Percentiles rank a stretch among this genome's conserved stretches.
These are phyloP conservation scores for Triplophysa yarkandensis DNA, from an alignment of 2,797 vertebrate genomes.

Conservation along the genomic window DNA sequence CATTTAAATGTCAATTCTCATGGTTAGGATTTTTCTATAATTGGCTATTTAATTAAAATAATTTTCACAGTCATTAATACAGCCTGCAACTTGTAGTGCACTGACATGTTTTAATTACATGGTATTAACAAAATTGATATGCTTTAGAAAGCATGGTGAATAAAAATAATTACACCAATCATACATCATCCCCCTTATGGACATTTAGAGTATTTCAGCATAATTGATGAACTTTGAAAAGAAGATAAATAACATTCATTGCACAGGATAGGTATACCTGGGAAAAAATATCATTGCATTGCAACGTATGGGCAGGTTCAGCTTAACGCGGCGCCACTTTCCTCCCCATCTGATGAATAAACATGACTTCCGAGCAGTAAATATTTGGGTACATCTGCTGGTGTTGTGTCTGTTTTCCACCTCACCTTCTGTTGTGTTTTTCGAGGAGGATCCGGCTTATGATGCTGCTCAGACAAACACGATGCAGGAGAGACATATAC, in stretches of 20 bases:
- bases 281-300: slow-evolving; percentile 72
- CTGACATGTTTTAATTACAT: slow-evolving; percentile 99
- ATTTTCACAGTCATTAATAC: slow-evolving; percentile 99
- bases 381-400: slow-evolving; percentile 58
- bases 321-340: slow-evolving; percentile 44
- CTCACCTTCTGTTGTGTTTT: slow-evolving; percentile 64
- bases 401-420: slow-evolving; percentile 73
- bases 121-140: slow-evolving; percentile 99
- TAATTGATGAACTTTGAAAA: slow-evolving; percentile 83
- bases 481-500: slow-evolving; percentile 55
- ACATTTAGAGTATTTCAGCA: slow-evolving; percentile 86
- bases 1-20: slow-evolving; percentile 99
- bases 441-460: slow-evolving; percentile 37
- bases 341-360: slow-evolving; percentile 72
- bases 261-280: slow-evolving; percentile 76
- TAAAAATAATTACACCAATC: slow-evolving; percentile 99
- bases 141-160: slow-evolving; percentile 99
- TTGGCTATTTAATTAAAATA: slow-evolving; percentile 99
- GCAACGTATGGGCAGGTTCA: slow-evolving; percentile 70
- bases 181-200: slow-evolving; percentile 97
- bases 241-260: slow-evolving; percentile 86
- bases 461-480: slow-evolving; percentile 47
- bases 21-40: slow-evolving; percentile 99
- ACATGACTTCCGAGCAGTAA: slow-evolving; percentile 76
- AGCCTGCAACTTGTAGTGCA: slow-evolving; percentile 99